Base-by-base conservation (phyloP, 2,113 vertebrate species). In the Corythornis vintsioides region DNA sequence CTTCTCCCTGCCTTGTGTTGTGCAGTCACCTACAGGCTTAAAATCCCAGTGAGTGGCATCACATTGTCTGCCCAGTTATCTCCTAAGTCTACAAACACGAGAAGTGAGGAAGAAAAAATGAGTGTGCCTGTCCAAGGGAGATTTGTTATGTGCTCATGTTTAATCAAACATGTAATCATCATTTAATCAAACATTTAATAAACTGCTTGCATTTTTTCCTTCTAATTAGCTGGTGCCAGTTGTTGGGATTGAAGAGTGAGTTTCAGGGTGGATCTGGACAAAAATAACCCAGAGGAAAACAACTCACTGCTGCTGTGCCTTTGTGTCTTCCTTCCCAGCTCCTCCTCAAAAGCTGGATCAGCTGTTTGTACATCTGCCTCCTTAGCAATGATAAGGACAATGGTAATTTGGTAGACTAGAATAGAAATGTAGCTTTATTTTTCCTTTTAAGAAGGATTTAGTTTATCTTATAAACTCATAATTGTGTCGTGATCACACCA, bases 141-240 rank as follows among this genome's bases (percentile, higher is more conserved):
- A 88, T 71, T 67, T 69, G 64, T 82, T 89, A 74, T 93, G 82
- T 94, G 82, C 61, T 91, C 67, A 2, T 69, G 52, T 93, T 76
- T 87, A 92, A 89, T 89, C 78, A 95, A 92, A 86, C 74, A 53
- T 84, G 77, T 89, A 96, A 90, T 90, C 77, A 83, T 38, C 67
- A 18, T 78, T 86, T 89, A 93, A 88, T 74, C 60, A 90, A 88
- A 86, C 70, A 31, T 70, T 56, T 86, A 89, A 92, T 92, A 75
- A 89, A 79, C 59, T 52, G 17, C 56, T 88, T 83, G 72, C 74
- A 24, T 94, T 89, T 95, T 89, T 89, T 47, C 47, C 67, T 92
- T 86, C 72, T 94, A 91, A 95, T 92, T 95, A 90, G 60, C 80
- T 92, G 60, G 60, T 94, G 83, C 65, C 75, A 81, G 3, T 95